These are phyloP conservation scores for Catocala nupta DNA, from an alignment of 2,888 invertebrate species.

Conservation along the genomic window DNA sequence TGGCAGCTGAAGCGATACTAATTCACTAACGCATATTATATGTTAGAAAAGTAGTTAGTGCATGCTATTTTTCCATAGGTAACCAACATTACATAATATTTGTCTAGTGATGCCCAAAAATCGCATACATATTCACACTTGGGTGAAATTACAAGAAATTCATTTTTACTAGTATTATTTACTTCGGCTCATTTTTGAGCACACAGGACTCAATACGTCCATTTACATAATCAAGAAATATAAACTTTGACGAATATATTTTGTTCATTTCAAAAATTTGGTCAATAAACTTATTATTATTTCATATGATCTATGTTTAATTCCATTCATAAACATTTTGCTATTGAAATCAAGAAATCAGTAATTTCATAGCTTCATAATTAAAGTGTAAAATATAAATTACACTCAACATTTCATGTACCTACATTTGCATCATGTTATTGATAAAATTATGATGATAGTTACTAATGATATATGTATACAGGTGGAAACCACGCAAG, in stretches of 20 bases:
- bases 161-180: background rate
- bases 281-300: too few relatives aligned
- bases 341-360: slow-evolving; percentile 3
- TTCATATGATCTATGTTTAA: background rate
- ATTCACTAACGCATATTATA: slow-evolving; percentile 58
- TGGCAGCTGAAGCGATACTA: slow-evolving; percentile 57
- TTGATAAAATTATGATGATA: slow-evolving; percentile 1
- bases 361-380: slow-evolving; percentile 24
- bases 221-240: background rate
- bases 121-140: slow-evolving; percentile 9
- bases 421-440: background rate
- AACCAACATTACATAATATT: slow-evolving; percentile 22
- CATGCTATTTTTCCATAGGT: slow-evolving; percentile 40
- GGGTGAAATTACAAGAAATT: too few relatives aligned
- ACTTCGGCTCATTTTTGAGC: slow-evolving; percentile 28
- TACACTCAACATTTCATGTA: too few relatives aligned
- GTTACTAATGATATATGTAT: slow-evolving; percentile 22
- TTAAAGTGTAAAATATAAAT: background rate
- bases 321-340: background rate
- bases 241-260: background rate
- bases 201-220: background rate
- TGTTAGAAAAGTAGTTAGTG: slow-evolving; percentile 43
- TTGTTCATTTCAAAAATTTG: too few relatives aligned
- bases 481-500: slow-evolving; percentile 96
- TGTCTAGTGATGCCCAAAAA: slow-evolving; percentile 24